Base-by-base conservation (phyloP, 2,113 vertebrate genomes). In the Xiphophorus hellerii region DNA sequence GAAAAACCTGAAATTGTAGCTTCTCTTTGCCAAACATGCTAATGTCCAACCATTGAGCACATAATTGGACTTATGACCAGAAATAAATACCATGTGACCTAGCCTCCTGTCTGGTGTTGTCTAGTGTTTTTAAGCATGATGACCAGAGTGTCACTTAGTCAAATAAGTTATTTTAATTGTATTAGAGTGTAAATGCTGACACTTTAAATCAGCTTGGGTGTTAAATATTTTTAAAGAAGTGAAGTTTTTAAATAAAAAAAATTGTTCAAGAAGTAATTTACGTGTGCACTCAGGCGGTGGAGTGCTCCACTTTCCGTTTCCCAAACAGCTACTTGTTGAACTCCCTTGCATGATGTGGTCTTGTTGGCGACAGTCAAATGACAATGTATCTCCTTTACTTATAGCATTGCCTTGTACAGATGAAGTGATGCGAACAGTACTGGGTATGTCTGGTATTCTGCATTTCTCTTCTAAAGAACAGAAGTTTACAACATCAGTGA, bases 201-300 rank as follows among this genome's bases (percentile, higher is more conserved):
- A 12, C 37, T 11, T 39, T 12, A 1, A 44, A 44, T 31, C 13
- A 22, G 29, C 28, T 28, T 28, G 28, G 28, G 28, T 28, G 28
- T 28, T 28, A 28, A 28, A 28, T 28, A 28, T 28, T 28, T 28
- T 28, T 28, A 28, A 28, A 28, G 28, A 28, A 28, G 28, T 28
- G 28, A 28, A 28, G 28, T 28, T 28, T 28, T 33, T 6, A 30
- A 5, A 2, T 30, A 2, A 35, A 1, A 35, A 64, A 22, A 17
- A 22, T 4, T n/a, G 2, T n/a, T 27, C 22, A 31, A n/a, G 1
- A 63, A 20, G 1, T 27, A 29, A 0, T 11, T 93, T 91, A 97
- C 96, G 94, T 88, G 69, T 25, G 84, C 96, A 97, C 58, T 1
- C 78, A 35, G 96, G 96, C 12, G 78, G 82, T 4, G 71, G 22